Evolutionary conservation across 2,113 vertebrate genomes (phyloP), one percentile per base, ranked within the genome.

Genomic region (Thalassoma bifasciatum): DNA sequence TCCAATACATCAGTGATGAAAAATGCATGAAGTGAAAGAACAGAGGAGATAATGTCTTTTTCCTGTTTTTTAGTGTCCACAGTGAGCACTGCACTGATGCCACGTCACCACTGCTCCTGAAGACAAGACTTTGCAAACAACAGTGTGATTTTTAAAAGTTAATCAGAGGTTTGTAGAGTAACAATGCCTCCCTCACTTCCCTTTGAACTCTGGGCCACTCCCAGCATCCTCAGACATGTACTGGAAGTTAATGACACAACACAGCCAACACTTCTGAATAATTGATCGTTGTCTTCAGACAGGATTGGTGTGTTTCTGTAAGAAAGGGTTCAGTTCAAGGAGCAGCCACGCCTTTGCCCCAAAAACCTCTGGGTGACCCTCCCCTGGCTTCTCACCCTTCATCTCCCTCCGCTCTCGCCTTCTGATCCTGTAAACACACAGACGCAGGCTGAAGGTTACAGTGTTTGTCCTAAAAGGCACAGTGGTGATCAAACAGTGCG

Each of bases 191-290:
- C 26, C 44, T 30, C 22, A 38, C 8, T 53, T 71, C 10, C 3
- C 3, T 16, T 21, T 64, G 8, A 23, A 23, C 37, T 23, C 50
- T 30, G 8, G 13, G 54, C 38, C 8, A 21, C 49, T 37, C 24
- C 21, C 19, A 49, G 10, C 57, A 30, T 61, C 67, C 54, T 11
- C 49, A 38, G 24, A 65, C 53, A 64, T 30, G 49, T 76, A 8
- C 49, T 57, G 22, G 21, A 72, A 30, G 53, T 21, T 56, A 61
- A 57, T 51, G 59, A 50, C 64, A 3, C 38, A 46, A 54, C 69
- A 67, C 40, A 57, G 46, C 46, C 26, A 76, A 22, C 49, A 22
- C 42, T 47, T 65, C 19, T 86, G 47, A 83, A 70, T 80, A 73
- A 86, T 72, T 59, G 54, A 84, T 44, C 8, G 37, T 26, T 17